phyloP scores from a whole-genome alignment of 92 coral and sea anemone species.

The Porites lobata region DNA sequence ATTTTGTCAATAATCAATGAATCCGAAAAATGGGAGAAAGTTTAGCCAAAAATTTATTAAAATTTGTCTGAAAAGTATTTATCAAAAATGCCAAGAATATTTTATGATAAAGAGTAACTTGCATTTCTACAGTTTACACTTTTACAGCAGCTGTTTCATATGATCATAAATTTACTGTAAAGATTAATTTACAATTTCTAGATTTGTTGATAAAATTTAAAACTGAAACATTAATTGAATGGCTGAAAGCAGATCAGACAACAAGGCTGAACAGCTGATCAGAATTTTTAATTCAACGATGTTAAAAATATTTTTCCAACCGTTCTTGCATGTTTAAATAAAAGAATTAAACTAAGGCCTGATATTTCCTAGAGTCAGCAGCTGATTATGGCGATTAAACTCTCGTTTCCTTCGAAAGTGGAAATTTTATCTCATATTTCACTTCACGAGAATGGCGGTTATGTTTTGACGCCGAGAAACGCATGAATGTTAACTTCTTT shows the following conservation, averaged over 20 bases:
- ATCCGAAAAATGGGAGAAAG: too few species aligned
- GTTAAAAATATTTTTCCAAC: not conserved
- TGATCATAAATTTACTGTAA: too few species aligned
- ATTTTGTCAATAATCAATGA: not conserved
- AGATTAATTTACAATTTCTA: not conserved
- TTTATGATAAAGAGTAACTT: not conserved
- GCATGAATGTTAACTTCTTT: conserved; percentile 13
- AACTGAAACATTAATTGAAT: not conserved
- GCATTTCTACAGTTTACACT: not conserved
- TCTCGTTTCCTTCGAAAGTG: conserved; percentile 3
- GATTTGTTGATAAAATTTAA: not conserved
- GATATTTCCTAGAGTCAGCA: too few species aligned
- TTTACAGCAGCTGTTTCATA: too few species aligned
- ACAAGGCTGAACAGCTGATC: not conserved
- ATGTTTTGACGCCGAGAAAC: not conserved
- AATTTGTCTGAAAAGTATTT: not conserved
- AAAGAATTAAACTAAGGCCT: too few species aligned
- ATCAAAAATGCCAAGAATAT: not conserved
- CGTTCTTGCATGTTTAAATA: too few species aligned
- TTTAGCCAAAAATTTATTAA: not conserved
- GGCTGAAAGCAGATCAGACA: not conserved
- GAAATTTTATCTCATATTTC: conserved; percentile 23
- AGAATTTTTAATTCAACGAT: not conserved
- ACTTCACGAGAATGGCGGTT: not conserved
- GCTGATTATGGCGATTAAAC: not conserved